Conservation (phyloP, 1,140 invertebrate genomes). For the Pseudomyrmex concolor region DNA sequence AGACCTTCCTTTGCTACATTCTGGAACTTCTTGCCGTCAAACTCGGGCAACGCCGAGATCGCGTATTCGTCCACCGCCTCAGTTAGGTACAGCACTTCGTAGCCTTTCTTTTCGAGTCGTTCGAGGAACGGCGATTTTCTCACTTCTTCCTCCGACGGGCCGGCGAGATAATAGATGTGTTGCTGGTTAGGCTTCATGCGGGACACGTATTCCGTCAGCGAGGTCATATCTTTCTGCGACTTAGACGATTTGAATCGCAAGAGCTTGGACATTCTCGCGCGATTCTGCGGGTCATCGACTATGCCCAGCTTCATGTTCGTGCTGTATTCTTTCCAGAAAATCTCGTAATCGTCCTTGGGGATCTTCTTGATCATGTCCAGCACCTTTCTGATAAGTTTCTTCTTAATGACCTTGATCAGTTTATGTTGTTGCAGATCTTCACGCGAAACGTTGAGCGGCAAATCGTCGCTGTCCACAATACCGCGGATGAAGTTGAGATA, state of each 20-base stretch:
- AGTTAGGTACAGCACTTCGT: constrained; percentile 97
- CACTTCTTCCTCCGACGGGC: constrained; percentile 94
- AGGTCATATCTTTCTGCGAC: constrained; percentile 88
- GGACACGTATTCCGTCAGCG: constrained; percentile 95
- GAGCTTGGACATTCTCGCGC: constrained; percentile 97
- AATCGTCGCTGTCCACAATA: constrained; percentile 99
- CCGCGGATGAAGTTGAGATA: constrained; percentile 98
- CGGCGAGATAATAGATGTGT: constrained; percentile 98
- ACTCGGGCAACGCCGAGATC: constrained; percentile 98
- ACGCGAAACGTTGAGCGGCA: constrained; percentile 98
- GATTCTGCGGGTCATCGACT: constrained; percentile 98
- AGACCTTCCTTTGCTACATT: constrained; percentile 99
- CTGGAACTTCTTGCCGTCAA: constrained; percentile 99
- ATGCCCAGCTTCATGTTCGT: constrained; percentile 99
- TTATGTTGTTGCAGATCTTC: constrained; percentile 99
- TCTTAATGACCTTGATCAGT: constrained; percentile 99
- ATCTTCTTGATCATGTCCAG: constrained; percentile 99
- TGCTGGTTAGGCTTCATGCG: constrained; percentile 99
- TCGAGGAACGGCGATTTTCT: constrained; percentile 98
- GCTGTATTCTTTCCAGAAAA: constrained; percentile 99
- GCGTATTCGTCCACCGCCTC: constrained; percentile 99
- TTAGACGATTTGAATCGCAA: constrained; percentile 95
- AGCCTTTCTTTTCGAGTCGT: constrained; percentile 95
- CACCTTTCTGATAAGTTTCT: constrained; percentile 98
- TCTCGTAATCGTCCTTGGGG: constrained; percentile 94